Base-by-base conservation (phyloP, 1,140 invertebrate species). In the Tetramorium parvispinum region DNA sequence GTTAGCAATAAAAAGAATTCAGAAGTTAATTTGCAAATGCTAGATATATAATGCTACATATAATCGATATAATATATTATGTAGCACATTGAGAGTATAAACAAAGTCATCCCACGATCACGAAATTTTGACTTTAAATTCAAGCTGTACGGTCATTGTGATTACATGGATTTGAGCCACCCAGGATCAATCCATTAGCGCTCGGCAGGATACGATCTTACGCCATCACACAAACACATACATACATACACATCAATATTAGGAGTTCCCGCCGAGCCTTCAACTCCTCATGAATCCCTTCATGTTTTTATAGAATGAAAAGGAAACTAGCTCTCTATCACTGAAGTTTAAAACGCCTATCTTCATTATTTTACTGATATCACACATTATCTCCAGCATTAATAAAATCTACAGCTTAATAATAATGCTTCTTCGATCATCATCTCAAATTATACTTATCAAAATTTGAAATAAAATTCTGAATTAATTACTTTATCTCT, bases 141-240 rank as follows among this genome's bases (percentile, higher is more conserved):
- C 61, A 24, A 65, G 7, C 37, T 71, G 16, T 43, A 87, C 68
- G 71, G 78, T 76, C 79, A 87, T 88, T 78, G 81, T 85, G 89
- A 91, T 86, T 73, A 73, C 77, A 59, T 59, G 53, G 77, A 83
- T 85, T 85, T 78, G 65, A 91, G 46, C 90, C 90, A 91, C 90
- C 90, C 90, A 91, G 70, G 90, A 88, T 91, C 90, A 86, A 91
- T 91, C 90, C 90, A 91, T 91, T 91, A 91, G 86, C 81, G 90
- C 90, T 89, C 90, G 76, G 79, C 90, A 76, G 90, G 90, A 91
- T 79, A 85, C 83, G 73, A 27, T 68, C 89, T 71, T 73, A 43
- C 51, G 53, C 70, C 75, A 88, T 90, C 89, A 68, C 65, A 49
- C 21, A 68, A 21, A 43, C 63, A 91, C 63, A 21, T 32, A 32